These are phyloP conservation scores for Epirrita christyi DNA, from an alignment of 2,888 invertebrate species.

Conservation along the genomic window DNA sequence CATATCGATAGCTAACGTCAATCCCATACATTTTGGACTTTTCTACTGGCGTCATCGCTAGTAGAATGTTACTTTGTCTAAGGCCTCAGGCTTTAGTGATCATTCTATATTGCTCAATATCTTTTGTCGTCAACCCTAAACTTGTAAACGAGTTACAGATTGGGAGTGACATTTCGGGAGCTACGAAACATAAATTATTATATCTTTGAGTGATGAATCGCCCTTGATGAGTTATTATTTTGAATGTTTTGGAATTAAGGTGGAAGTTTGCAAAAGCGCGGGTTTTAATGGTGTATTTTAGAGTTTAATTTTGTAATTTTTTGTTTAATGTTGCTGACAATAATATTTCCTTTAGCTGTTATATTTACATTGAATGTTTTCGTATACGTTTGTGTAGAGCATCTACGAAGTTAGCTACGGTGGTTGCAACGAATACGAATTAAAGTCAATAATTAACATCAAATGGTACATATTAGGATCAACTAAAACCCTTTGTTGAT, in stretches of 20 bases:
- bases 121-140: slow-evolving; percentile 30
- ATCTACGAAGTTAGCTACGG: background rate
- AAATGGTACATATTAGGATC: too few relatives aligned
- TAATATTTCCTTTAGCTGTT: background rate
- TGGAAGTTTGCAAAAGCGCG: slow-evolving; percentile 19
- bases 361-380: too few relatives aligned
- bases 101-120: slow-evolving; percentile 18
- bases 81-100: background rate
- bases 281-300: slow-evolving; percentile 6
- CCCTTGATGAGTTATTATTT: slow-evolving; percentile 42
- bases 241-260: slow-evolving; percentile 37
- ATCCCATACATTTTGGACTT: too few relatives aligned
- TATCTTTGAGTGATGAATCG: slow-evolving; percentile 39
- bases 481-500: too few relatives aligned
- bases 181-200: slow-evolving; percentile 39
- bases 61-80: too few relatives aligned
- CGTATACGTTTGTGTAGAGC: background rate
- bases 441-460: too few relatives aligned
- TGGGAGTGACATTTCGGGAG: slow-evolving; percentile 40
- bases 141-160: slow-evolving; percentile 45
- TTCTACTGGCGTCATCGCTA: too few relatives aligned
- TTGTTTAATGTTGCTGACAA: background rate
- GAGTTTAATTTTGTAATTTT: background rate
- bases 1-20: too few relatives aligned
- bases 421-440: too few relatives aligned